phyloP scores from a whole-genome alignment of 1,140 invertebrate species.

The Conus ventricosus region DNA sequence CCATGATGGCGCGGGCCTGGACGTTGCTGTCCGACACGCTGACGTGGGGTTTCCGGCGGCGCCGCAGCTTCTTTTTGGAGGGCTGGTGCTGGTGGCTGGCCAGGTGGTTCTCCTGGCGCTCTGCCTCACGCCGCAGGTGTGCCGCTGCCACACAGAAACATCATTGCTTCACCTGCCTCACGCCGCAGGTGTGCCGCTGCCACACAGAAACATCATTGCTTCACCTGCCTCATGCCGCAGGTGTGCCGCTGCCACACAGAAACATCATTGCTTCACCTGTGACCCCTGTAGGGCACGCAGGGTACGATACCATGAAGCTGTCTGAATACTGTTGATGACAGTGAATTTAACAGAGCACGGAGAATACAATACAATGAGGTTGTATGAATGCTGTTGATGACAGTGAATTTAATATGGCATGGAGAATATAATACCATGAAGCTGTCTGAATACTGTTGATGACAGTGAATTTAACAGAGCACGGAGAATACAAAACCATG shows the following conservation, averaged over 20 bases:
- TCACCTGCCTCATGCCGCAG: slow-evolving; percentile 51
- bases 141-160: slow-evolving; percentile 33
- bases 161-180: slow-evolving; percentile 41
- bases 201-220: neutral
- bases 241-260: slow-evolving; percentile 42
- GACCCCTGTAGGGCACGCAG: neutral
- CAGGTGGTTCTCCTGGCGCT: slow-evolving; percentile 49
- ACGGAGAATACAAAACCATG: too few species aligned
- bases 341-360: too few species aligned
- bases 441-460: too few species aligned
- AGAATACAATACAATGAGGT: too few species aligned
- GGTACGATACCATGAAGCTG: neutral
- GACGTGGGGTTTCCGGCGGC: slow-evolving; percentile 46
- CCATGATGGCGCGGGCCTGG: slow-evolving; percentile 41
- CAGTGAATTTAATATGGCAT: too few species aligned
- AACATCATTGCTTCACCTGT: neutral
- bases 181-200: slow-evolving; percentile 51
- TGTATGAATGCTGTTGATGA: too few species aligned
- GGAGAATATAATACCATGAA: too few species aligned
- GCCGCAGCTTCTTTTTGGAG: slow-evolving; percentile 57
- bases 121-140: slow-evolving; percentile 55
- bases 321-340: too few species aligned
- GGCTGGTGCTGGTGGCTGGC: slow-evolving; percentile 41
- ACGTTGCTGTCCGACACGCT: slow-evolving; percentile 34
- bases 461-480: too few species aligned